phyloP scores from a whole-genome alignment of 2,113 vertebrate genomes.

The Bucco capensis region DNA sequence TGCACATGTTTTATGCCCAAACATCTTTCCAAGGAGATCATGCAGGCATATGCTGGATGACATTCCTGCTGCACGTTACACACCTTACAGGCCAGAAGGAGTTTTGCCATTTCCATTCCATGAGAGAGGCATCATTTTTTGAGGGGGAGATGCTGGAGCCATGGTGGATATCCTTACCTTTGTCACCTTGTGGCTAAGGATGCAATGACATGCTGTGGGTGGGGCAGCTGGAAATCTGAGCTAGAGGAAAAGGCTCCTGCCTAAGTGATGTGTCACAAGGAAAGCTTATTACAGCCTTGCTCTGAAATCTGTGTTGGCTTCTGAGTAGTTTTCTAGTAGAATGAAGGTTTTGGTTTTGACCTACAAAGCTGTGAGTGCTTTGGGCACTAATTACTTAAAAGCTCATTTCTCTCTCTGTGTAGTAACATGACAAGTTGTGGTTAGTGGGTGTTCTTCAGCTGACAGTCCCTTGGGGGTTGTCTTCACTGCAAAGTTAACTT shows the following conservation, averaged over 20 bases:
- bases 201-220: neutral
- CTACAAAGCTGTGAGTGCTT: conserved; percentile 53
- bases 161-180: neutral
- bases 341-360: conserved; percentile 57
- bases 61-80: too few relatives aligned
- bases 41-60: neutral
- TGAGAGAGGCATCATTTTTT: neutral
- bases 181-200: neutral
- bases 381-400: conserved; percentile 64
- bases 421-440: conserved; percentile 27
- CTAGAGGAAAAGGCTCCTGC: neutral
- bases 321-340: conserved; percentile 47
- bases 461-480: conserved; percentile 43
- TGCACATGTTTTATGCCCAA: fast-evolving
- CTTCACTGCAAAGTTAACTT: conserved; percentile 40
- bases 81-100: neutral
- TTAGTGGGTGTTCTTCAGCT: conserved; percentile 43
- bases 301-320: conserved; percentile 12
- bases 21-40: neutral
- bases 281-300: neutral
- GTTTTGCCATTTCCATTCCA: neutral
- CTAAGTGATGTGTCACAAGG: conserved; percentile 13
- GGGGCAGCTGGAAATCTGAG: neutral
- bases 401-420: neutral
- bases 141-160: neutral